These are phyloP conservation scores for Stratiomys singularior DNA, from an alignment of 2,888 invertebrate species.

Conservation along the genomic window DNA sequence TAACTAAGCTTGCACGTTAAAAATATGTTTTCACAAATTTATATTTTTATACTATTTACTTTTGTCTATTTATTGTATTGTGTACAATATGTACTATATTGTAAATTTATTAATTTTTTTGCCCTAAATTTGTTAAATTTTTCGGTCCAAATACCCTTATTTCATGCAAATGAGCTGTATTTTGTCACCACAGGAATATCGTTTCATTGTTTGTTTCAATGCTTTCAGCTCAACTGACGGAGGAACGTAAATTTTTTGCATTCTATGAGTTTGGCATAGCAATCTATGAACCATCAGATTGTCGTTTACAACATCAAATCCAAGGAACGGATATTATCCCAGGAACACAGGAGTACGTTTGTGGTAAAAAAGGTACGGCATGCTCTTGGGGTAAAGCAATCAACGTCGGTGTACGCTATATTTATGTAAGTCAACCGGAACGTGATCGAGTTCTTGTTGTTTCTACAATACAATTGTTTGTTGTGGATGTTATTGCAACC, in stretches of 20 bases:
- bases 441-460: conserved; percentile 77
- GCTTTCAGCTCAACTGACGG: conserved; percentile 68
- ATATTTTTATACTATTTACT: too few species aligned
- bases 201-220: too few species aligned
- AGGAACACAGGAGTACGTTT: conserved; percentile 77
- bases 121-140: too few species aligned
- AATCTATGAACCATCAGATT: conserved; percentile 77
- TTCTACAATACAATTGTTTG: conserved; percentile 77
- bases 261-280: conserved; percentile 81
- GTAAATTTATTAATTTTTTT: too few species aligned
- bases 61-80: too few species aligned
- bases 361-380: conserved; percentile 74
- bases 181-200: too few species aligned
- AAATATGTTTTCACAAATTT: too few species aligned
- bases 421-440: conserved; percentile 78
- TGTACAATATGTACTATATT: too few species aligned
- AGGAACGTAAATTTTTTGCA: conserved; percentile 76
- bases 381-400: conserved; percentile 80
- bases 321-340: conserved; percentile 77
- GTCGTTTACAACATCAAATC: conserved; percentile 76
- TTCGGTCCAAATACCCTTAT: too few species aligned
- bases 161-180: too few species aligned
- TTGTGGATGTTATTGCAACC: conserved; percentile 76
- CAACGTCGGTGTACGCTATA: conserved; percentile 76
- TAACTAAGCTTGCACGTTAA: too few species aligned